Evolutionary conservation across 2,888 invertebrate genomes (phyloP).

Genomic region (Tigriopus californicus): DNA sequence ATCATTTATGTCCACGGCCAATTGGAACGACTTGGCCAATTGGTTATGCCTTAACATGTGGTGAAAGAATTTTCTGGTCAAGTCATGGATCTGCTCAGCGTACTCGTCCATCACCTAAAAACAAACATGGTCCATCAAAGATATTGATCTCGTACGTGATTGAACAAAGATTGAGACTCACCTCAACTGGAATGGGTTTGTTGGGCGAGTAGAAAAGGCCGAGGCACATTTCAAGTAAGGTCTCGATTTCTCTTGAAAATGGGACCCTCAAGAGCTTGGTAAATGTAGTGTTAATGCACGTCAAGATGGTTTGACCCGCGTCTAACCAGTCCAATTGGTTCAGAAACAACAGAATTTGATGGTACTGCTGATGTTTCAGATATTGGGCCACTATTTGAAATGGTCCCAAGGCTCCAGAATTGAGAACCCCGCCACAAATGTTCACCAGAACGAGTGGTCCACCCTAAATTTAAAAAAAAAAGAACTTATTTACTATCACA

Average conservation of each 20-base stretch:
- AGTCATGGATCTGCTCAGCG: conserved; percentile 9
- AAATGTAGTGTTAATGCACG: background rate
- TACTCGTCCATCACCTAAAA: background rate
- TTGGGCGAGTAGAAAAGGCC: conserved; percentile 6
- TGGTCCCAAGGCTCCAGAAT: background rate
- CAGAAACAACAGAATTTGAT: background rate
- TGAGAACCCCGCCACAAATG: background rate
- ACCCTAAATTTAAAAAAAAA: background rate
- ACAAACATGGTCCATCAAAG: too few relatives aligned
- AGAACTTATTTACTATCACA: background rate
- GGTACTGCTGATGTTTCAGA: background rate
- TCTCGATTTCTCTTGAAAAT: conserved; percentile 1
- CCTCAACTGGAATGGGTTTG: background rate
- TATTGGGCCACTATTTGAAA: background rate
- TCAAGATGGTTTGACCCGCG: background rate
- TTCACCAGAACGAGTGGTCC: conserved; percentile 3
- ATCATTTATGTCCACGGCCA: conserved; percentile 12
- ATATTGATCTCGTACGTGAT: too few relatives aligned
- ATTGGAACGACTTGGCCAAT: conserved; percentile 1
- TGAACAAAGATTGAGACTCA: too few relatives aligned
- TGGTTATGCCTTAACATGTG: background rate
- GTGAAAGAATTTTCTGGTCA: conserved; percentile 4
- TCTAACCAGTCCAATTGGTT: conserved; percentile 3
- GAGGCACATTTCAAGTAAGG: background rate
- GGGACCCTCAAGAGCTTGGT: background rate